Percentiles rank a stretch among this genome's conserved stretches.
These are phyloP conservation scores for Oikopleura vanhoeffeni DNA, from an alignment of 23 tunicate species.

Conservation along the genomic window DNA sequence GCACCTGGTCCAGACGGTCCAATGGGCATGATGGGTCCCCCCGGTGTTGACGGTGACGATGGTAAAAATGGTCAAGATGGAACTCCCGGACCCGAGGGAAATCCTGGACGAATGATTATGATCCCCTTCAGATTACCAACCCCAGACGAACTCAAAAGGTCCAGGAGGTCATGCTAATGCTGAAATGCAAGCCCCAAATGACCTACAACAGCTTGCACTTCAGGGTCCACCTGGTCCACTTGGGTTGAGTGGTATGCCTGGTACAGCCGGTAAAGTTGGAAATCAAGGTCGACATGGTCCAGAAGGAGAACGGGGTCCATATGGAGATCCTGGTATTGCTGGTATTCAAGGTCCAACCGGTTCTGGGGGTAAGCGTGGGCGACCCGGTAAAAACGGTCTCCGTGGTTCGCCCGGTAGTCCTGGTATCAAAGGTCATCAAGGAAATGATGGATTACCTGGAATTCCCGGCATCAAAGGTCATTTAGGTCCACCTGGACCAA, in stretches of 20 bases:
- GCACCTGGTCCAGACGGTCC: neutral
- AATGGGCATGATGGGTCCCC: neutral
- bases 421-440: neutral
- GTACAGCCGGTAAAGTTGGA: slow-evolving; percentile 23
- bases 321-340: slow-evolving; percentile 13
- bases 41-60: neutral
- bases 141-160: slow-evolving; percentile 10
- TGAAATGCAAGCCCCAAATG: neutral
- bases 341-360: slow-evolving; percentile 5
- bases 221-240: slow-evolving; percentile 89
- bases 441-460: neutral
- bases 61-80: neutral
- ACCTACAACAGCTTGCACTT: slow-evolving; percentile 28
- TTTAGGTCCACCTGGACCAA: slow-evolving; percentile 11
- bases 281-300: neutral
- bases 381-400: slow-evolving; percentile 7
- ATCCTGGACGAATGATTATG: neutral
- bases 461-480: slow-evolving; percentile 9
- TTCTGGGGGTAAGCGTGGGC: neutral
- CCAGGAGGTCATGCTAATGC: neutral
- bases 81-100: neutral
- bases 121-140: slow-evolving; percentile 6
- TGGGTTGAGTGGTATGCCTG: slow-evolving; percentile 82
- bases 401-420: slow-evolving; percentile 3
- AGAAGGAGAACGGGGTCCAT: neutral